Percentiles rank a stretch among this genome's conserved stretches.
phyloP scores from a whole-genome alignment of 2,888 invertebrate species.

The Caenorhabditis sp. region DNA sequence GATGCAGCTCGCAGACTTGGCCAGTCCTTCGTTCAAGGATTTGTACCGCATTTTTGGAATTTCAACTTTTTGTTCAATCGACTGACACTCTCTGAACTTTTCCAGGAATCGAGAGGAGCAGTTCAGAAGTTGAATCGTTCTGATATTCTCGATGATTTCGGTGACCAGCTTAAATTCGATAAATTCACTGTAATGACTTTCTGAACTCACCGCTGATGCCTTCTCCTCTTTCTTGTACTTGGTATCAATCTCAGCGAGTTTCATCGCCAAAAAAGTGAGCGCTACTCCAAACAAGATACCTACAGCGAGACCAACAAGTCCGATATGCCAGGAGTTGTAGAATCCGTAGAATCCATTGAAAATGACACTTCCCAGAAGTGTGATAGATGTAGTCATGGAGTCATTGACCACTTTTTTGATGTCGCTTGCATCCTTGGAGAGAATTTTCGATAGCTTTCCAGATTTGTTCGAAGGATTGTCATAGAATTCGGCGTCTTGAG shows the following conservation, averaged over 20 bases:
- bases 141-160: conserved; percentile 84
- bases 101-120: too few relatives aligned
- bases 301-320: conserved; percentile 71
- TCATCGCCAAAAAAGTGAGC: background rate
- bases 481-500: background rate
- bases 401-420: conserved; percentile 2
- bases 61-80: background rate
- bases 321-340: conserved; percentile 83
- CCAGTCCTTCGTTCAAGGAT: background rate
- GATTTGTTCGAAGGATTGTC: background rate
- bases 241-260: too few relatives aligned
- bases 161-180: conserved; percentile 79
- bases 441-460: background rate
- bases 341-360: conserved; percentile 70
- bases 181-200: background rate
- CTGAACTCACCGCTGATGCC: background rate
- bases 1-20: background rate
- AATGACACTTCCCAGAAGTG: too few relatives aligned
- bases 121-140: conserved; percentile 84
- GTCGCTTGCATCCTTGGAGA: background rate
- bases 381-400: conserved; percentile 80
- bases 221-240: background rate
- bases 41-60: background rate
- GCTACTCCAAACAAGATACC: conserved; percentile 71
- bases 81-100: too few relatives aligned